Evolutionary conservation across 2,113 vertebrate species (phyloP), one percentile per base, ranked within the genome.

Genomic region (Aspiorhynchus laticeps): DNA sequence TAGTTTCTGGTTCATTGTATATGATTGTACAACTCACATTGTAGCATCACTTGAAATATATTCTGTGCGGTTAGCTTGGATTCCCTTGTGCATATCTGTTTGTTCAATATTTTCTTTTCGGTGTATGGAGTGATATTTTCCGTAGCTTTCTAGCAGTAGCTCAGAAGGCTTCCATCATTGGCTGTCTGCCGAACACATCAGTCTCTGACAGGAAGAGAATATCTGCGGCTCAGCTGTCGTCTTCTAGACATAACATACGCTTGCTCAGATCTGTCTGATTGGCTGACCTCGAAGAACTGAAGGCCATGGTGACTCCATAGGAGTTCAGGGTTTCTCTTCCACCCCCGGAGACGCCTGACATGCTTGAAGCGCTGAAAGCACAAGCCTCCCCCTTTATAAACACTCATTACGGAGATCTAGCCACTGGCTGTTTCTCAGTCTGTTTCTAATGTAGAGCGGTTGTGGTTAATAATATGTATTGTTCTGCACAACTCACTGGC

Each of bases 241-340:
- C 41, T 36, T 67, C 41, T 67, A 82, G 80, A 82, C 80, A 82
- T 46, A 67, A 67, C 59, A 82, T 7, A 48, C 8, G 7, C 80
- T 82, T 28, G 36, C 61, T 67, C 59, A 43, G 56, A 82, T 43
- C 59, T 43, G 59, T 81, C 80, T 63, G 80, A 81, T 19, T 81
- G 79, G 79, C 79, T 17, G 59, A 81, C 24, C 59, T 63, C 26
- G n/a, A 28, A 79, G 31, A 79, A 56, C 8, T 10, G 51, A 38
- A 36, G 31, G 10, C 51, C 51, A 56, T 51, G 19, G 77, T 56
- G 31, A 36, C 73, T 79, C 46, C 5, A 14, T n/a, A 36, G 9
- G 77, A 53, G 77, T 59, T 56, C 51, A 24, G 48, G 17, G 38
- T 75, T 75, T 75, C 21, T 74, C 46, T 31, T 31, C 46, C 15